phyloP scores from a whole-genome alignment of 2,113 vertebrate species.

The Paedocypris sp. region DNA sequence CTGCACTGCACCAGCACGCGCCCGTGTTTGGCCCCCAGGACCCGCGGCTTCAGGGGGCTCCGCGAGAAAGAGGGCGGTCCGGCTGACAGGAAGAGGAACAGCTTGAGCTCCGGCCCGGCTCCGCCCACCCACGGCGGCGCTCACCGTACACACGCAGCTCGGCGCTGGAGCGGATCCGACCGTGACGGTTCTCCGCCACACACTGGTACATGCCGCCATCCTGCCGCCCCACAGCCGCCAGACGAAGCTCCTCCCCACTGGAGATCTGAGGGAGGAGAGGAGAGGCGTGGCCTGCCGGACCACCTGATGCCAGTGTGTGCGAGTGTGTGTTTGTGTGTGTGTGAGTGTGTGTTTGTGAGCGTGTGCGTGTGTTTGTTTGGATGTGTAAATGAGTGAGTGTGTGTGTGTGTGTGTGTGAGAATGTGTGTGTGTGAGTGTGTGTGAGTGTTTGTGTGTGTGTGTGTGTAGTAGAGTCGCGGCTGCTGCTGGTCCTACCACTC shows the following conservation, averaged over 20 bases:
- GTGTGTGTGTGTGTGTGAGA: too few species aligned
- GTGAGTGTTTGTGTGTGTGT: too few species aligned
- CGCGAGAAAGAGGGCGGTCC: constrained; percentile 82
- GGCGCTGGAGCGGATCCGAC: constrained; percentile 80
- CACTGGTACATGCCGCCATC: constrained; percentile 96
- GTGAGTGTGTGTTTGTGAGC: too few species aligned
- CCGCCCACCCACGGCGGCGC: constrained; percentile 35
- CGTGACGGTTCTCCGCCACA: constrained; percentile 80
- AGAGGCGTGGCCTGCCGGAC: too few species aligned
- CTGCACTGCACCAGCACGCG: constrained; percentile 84
- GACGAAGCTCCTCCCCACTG: constrained; percentile 65
- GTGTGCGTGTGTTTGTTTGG: too few species aligned
- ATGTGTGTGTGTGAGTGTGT: too few species aligned
- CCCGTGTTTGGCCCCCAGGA: constrained; percentile 77
- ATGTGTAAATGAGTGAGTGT: too few species aligned
- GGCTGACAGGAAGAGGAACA: constrained; percentile 51
- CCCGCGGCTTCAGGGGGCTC: constrained; percentile 78
- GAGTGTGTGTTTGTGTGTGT: too few species aligned
- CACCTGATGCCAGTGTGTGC: too few species aligned
- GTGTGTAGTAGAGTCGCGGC: too few species aligned
- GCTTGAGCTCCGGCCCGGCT: too few species aligned
- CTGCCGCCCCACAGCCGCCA: constrained; percentile 67
- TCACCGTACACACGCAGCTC: constrained; percentile 89
- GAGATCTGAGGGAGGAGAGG: constrained; percentile 59
- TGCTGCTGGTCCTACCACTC: constrained; percentile 48